Percentiles rank a stretch among this genome's conserved stretches.
These are phyloP conservation scores for Phragmatobia fuliginosa DNA, from an alignment of 2,888 invertebrate genomes.

Conservation along the genomic window DNA sequence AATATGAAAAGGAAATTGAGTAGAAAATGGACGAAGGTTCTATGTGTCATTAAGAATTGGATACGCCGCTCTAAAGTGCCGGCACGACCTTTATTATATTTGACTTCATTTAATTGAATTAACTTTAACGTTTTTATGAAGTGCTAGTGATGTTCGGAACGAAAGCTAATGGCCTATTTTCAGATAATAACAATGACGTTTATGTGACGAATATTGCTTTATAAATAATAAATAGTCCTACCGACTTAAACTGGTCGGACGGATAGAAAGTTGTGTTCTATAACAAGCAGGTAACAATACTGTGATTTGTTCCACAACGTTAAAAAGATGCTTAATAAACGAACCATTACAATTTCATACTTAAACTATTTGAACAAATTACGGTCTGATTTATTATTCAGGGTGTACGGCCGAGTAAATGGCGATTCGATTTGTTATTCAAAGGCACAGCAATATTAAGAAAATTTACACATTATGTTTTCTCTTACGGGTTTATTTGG, in stretches of 20 bases:
- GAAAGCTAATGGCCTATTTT: slow-evolving; percentile 76
- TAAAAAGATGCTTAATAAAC: slow-evolving; percentile 39
- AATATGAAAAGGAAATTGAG: slow-evolving; percentile 87
- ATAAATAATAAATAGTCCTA: slow-evolving; percentile 63
- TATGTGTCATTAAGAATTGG: slow-evolving; percentile 86
- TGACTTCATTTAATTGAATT: slow-evolving; percentile 85
- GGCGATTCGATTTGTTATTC: slow-evolving; percentile 59
- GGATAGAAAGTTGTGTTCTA: slow-evolving; percentile 30
- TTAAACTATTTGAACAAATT: slow-evolving; percentile 47
- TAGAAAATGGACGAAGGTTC: slow-evolving; percentile 84
- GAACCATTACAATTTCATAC: slow-evolving; percentile 39
- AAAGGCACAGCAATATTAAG: slow-evolving; percentile 57
- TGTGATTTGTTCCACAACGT: slow-evolving; percentile 44
- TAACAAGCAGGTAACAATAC: slow-evolving; percentile 39
- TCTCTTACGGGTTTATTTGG: slow-evolving; percentile 58
- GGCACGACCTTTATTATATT: slow-evolving; percentile 78
- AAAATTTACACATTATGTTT: slow-evolving; percentile 67
- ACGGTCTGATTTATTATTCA: slow-evolving; percentile 52
- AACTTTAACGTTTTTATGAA: slow-evolving; percentile 83
- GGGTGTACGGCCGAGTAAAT: slow-evolving; percentile 40
- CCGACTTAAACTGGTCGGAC: slow-evolving; percentile 29
- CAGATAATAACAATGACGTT: slow-evolving; percentile 79
- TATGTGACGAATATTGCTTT: slow-evolving; percentile 74
- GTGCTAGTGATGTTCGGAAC: slow-evolving; percentile 79
- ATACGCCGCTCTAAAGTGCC: slow-evolving; percentile 74